A percentile compares a stretch with the other conserved stretches of the same genome.
phyloP scores from a whole-genome alignment of 1,140 invertebrate genomes.

The Aphelinus certus region DNA sequence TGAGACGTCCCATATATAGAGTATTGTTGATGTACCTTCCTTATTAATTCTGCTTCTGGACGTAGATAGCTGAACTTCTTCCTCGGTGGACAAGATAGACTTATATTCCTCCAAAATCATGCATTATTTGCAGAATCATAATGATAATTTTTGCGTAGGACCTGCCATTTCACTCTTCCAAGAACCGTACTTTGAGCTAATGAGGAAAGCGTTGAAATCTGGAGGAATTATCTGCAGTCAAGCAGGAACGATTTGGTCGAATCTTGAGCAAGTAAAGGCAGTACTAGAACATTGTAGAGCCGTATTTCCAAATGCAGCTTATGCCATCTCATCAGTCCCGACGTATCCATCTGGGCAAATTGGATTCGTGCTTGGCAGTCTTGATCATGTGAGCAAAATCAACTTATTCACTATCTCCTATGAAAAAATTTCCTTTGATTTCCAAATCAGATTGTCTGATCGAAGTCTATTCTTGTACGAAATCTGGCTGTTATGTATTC shows the following conservation, averaged over 20 bases:
- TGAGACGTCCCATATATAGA: too few relatives aligned
- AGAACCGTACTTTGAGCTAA: constrained; percentile 87
- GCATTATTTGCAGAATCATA: too few relatives aligned
- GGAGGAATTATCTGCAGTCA: constrained; percentile 93
- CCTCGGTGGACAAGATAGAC: too few relatives aligned
- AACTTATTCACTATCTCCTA: too few relatives aligned
- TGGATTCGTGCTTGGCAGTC: constrained; percentile 86
- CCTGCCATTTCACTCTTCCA: constrained; percentile 80
- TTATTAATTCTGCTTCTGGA: too few relatives aligned
- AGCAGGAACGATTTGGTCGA: constrained; percentile 92
- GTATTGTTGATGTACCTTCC: too few relatives aligned
- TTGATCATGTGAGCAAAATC: constrained; percentile 49
- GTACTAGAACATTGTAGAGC: constrained; percentile 79
- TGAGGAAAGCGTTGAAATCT: constrained; percentile 84
- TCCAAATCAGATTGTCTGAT: too few relatives aligned
- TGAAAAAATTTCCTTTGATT: too few relatives aligned
- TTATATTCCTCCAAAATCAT: too few relatives aligned
- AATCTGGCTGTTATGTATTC: too few relatives aligned
- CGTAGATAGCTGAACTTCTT: too few relatives aligned
- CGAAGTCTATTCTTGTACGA: too few relatives aligned
- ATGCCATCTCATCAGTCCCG: constrained; percentile 86
- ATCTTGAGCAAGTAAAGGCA: constrained; percentile 79
- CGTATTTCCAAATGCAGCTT: constrained; percentile 81
- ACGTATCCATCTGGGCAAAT: constrained; percentile 97
- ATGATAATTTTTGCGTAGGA: constrained; percentile 56